phyloP scores from a whole-genome alignment of 2,888 invertebrate species.

The Chaetoderma sp. region DNA sequence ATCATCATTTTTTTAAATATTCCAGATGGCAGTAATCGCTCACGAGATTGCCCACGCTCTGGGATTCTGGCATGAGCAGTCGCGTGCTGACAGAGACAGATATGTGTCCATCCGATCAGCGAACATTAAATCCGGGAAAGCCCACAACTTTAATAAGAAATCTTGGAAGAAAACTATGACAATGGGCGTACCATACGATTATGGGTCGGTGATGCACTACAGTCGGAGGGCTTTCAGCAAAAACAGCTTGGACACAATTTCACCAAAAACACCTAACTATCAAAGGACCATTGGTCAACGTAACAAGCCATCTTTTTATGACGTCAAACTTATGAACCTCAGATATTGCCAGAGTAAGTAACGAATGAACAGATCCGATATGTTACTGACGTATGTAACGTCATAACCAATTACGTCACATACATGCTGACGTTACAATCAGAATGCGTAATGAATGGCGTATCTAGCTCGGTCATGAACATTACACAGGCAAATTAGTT shows the following conservation, averaged over 20 bases:
- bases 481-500: no score
- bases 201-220: slow-evolving; percentile 48
- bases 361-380: no score
- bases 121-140: slow-evolving; percentile 42
- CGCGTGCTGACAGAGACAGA: slow-evolving; percentile 44
- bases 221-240: slow-evolving; percentile 43
- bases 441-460: no score
- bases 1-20: not conserved
- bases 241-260: slow-evolving; percentile 29
- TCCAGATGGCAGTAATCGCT: slow-evolving; percentile 44
- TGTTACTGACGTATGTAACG: no score
- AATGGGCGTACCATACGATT: slow-evolving; percentile 24
- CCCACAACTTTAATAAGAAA: slow-evolving; percentile 43
- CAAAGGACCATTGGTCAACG: slow-evolving; percentile 49
- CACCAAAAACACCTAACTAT: slow-evolving; percentile 44
- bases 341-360: slow-evolving; percentile 47
- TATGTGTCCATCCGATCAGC: slow-evolving; percentile 36
- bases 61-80: slow-evolving; percentile 51
- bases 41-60: slow-evolving; percentile 48
- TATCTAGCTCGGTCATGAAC: no score
- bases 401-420: no score
- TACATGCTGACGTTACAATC: no score
- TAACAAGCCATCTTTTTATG: slow-evolving; percentile 46
- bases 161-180: slow-evolving; percentile 39
- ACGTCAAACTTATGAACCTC: slow-evolving; percentile 48